phyloP scores from a whole-genome alignment of 2,113 vertebrate species.

The Echinops telfairi region DNA sequence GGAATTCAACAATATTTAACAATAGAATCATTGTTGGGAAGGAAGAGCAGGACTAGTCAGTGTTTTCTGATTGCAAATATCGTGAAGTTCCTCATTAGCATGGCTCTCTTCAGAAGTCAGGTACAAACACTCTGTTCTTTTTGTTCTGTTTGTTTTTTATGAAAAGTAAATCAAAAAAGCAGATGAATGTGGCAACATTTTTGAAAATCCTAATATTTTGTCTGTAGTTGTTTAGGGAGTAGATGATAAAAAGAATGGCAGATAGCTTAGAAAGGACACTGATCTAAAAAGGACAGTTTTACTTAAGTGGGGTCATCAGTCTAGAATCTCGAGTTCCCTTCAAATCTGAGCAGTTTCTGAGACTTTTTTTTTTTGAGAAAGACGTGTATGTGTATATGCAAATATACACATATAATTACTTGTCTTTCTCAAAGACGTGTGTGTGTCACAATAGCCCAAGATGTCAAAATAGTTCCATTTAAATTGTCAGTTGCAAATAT shows the following conservation, averaged over 20 bases:
- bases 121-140: neutral
- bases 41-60: neutral
- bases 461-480: neutral
- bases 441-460: neutral
- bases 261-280: neutral
- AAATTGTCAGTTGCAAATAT: constrained; percentile 27
- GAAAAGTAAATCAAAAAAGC: constrained; percentile 2
- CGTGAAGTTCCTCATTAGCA: constrained; percentile 17
- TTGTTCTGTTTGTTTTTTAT: neutral
- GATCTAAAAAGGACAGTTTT: constrained; percentile 9
- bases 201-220: neutral
- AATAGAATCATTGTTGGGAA: constrained; percentile 11
- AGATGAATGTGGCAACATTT: neutral
- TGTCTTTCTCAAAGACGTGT: neutral
- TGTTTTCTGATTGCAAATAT: constrained; percentile 54
- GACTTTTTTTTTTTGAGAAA: neutral
- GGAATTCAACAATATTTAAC: constrained; percentile 36
- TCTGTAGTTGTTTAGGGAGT: neutral
- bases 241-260: neutral
- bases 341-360: neutral
- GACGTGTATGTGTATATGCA: too few relatives aligned
- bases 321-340: neutral
- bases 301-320: neutral
- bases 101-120: constrained; percentile 14
- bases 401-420: too few relatives aligned